Evolutionary conservation across 2,113 vertebrate species (phyloP).

Genomic region (Ascaphus truei): DNA sequence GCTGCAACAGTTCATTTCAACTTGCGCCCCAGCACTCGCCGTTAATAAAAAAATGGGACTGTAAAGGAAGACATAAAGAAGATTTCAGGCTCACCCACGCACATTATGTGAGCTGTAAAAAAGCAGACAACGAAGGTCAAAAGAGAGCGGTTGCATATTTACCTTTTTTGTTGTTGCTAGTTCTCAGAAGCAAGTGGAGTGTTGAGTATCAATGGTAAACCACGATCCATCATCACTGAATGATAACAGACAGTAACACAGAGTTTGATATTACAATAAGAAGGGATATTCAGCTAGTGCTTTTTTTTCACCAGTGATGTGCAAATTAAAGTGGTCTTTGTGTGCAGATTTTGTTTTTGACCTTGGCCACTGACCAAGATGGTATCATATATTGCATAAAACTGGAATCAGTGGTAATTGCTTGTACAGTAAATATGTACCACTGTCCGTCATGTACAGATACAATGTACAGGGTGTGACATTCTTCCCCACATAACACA

Average conservation of each 20-base stretch:
- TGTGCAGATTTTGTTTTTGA: too few species aligned
- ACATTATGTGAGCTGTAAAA: slow-evolving; percentile 21
- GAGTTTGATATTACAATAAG: too few species aligned
- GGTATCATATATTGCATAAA: too few species aligned
- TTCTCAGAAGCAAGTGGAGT: slow-evolving; percentile 9
- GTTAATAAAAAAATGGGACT: not conserved
- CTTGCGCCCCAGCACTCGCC: not conserved
- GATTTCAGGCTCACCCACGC: slow-evolving; percentile 24
- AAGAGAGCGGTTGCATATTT: slow-evolving; percentile 24
- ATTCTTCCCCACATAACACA: too few species aligned
- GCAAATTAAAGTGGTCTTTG: too few species aligned
- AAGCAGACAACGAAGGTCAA: slow-evolving; percentile 26
- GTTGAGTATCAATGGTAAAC: slow-evolving; percentile 8
- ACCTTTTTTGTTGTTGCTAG: slow-evolving; percentile 10
- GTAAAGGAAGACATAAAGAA: not conserved
- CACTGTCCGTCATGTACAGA: too few species aligned
- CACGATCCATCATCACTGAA: slow-evolving; percentile 21
- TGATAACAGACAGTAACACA: slow-evolving; percentile 5
- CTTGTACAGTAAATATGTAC: too few species aligned
- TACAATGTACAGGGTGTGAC: too few species aligned
- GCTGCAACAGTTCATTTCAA: not conserved
- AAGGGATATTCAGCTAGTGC: too few species aligned
- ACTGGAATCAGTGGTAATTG: too few species aligned
- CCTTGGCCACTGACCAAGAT: too few species aligned
- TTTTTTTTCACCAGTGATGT: too few species aligned